Evolutionary conservation across 2,113 vertebrate genomes (phyloP).

Genomic region (Ariopsis seemanni): DNA sequence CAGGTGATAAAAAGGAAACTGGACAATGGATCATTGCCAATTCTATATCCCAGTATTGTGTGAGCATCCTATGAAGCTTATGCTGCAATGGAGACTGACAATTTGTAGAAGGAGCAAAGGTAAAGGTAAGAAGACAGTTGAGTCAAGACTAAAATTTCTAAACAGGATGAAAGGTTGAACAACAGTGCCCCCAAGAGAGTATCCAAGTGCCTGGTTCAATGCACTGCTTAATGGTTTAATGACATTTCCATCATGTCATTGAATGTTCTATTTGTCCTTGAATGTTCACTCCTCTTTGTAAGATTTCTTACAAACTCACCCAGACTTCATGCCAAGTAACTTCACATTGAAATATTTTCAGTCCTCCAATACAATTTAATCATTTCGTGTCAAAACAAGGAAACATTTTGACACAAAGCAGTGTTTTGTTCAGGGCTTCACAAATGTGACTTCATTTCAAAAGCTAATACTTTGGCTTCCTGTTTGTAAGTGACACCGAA

Average conservation of each 20-base stretch:
- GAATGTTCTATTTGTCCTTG: background rate
- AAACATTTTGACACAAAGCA: background rate
- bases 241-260: background rate
- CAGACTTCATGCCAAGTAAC: too few species aligned
- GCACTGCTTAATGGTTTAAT: background rate
- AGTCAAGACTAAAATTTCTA: background rate
- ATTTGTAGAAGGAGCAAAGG: background rate
- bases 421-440: background rate
- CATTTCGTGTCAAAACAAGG: background rate
- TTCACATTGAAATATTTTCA: background rate
- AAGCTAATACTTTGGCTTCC: constrained; percentile 17
- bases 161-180: constrained; percentile 42
- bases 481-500: constrained; percentile 41
- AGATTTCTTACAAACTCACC: background rate
- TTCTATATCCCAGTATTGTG: background rate
- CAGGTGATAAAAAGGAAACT: constrained; percentile 30
- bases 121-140: background rate
- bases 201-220: constrained; percentile 5
- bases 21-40: background rate
- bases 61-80: background rate
- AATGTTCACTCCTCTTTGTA: background rate
- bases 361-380: background rate
- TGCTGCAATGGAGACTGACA: background rate
- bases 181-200: constrained; percentile 56
- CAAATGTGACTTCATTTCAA: background rate